Evolutionary conservation across 2,888 invertebrate genomes (phyloP).

Genomic region (Blera fallax): DNA sequence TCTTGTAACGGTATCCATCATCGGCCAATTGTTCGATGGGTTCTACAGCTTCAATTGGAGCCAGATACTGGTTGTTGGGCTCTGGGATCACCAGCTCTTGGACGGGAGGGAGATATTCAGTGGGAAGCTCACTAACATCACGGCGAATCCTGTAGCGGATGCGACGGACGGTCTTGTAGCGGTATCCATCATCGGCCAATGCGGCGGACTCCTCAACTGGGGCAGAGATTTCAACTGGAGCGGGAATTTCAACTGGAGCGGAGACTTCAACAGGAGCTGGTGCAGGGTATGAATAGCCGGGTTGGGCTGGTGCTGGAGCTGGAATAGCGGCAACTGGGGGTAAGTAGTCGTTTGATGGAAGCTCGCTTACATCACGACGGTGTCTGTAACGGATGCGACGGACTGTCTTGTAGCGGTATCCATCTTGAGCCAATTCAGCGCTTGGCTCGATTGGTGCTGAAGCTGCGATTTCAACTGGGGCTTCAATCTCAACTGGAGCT

Average conservation of each 20-base stretch:
- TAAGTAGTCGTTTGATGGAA: constrained; percentile 46
- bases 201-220: constrained; percentile 20
- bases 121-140: constrained; percentile 56
- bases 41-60: constrained; percentile 40
- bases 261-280: background rate
- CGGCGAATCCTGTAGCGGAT: constrained; percentile 71
- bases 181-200: constrained; percentile 69
- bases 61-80: constrained; percentile 32
- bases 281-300: constrained; percentile 26
- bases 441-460: constrained; percentile 18
- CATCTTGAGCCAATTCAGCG: constrained; percentile 62
- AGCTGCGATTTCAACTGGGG: background rate
- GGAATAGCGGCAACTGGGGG: constrained; percentile 36
- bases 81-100: constrained; percentile 15
- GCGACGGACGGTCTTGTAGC: constrained; percentile 72
- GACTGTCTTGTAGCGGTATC: constrained; percentile 73
- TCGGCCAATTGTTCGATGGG: constrained; percentile 44
- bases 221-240: background rate
- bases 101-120: constrained; percentile 31
- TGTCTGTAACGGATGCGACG: constrained; percentile 65
- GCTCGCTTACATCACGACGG: constrained; percentile 73
- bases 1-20: constrained; percentile 60
- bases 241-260: constrained; percentile 19
- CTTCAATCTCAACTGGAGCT: background rate
- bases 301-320: no score